Conservation (phyloP, 2,797 vertebrate genomes). For the Sternotherus odoratus region DNA sequence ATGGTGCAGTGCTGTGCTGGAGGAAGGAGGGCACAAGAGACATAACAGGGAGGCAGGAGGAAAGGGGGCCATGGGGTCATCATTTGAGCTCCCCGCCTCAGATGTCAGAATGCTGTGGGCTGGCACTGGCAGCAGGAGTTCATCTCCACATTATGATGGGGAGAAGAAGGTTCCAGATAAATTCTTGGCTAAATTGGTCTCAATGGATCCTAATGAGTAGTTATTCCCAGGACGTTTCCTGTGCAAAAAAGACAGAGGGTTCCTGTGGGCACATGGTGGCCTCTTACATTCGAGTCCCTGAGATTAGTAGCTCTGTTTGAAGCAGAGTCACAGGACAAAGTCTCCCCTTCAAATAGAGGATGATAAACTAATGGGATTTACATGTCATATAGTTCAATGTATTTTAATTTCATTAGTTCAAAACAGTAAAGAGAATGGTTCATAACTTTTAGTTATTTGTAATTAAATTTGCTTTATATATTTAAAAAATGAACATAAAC, state of each 20-base stretch:
- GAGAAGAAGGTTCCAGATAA: not conserved
- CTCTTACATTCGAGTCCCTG: not conserved
- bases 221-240: not conserved
- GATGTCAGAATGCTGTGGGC: too few species aligned
- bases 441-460: not conserved
- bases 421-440: rapidly evolving
- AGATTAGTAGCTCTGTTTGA: not conserved
- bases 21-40: too few species aligned
- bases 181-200: not conserved
- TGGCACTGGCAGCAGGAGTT: not conserved
- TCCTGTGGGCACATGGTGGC: not conserved
- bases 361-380: not conserved
- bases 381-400: not conserved
- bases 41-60: too few species aligned
- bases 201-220: not conserved
- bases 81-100: too few species aligned
- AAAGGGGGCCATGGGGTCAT: too few species aligned
- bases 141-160: not conserved
- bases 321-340: not conserved
- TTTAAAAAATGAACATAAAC: not conserved
- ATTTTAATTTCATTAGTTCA: not conserved
- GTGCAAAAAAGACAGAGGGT: not conserved
- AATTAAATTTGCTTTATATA: not conserved
- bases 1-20: too few species aligned
- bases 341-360: not conserved